Percentiles rank a stretch among this genome's conserved stretches.
These are phyloP conservation scores for Ophion slaviceki DNA, from an alignment of 2,888 invertebrate species.

Conservation along the genomic window DNA sequence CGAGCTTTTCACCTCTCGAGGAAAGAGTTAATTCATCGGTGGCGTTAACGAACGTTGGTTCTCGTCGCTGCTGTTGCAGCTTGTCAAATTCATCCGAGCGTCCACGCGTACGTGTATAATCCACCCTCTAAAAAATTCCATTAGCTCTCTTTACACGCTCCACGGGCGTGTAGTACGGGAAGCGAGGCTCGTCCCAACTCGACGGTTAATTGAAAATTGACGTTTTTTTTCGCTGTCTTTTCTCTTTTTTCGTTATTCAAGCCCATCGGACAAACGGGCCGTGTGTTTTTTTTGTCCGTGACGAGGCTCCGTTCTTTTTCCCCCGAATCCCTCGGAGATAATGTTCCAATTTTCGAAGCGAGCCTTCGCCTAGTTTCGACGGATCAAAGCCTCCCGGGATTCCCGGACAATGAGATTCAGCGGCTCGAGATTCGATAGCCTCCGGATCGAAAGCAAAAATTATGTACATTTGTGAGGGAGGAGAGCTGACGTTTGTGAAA, in stretches of 20 bases:
- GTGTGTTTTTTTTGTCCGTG: background rate
- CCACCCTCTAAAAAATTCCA: slow-evolving; percentile 83
- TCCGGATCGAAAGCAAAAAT: too few species aligned
- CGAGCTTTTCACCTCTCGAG: slow-evolving; percentile 29
- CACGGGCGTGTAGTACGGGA: slow-evolving; percentile 17
- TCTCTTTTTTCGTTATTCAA: slow-evolving; percentile 64
- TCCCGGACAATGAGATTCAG: too few species aligned
- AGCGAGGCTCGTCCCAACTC: slow-evolving; percentile 37
- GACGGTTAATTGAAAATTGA: slow-evolving; percentile 80
- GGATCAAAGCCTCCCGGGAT: too few species aligned
- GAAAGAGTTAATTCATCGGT: slow-evolving; percentile 69
- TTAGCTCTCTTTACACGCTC: slow-evolving; percentile 73
- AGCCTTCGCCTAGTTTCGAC: background rate
- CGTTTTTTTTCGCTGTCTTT: slow-evolving; percentile 69
- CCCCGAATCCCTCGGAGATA: background rate
- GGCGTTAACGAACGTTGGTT: slow-evolving; percentile 55
- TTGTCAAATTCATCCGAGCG: slow-evolving; percentile 63
- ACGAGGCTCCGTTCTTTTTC: background rate
- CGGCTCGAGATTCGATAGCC: too few species aligned
- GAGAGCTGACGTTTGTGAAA: too few species aligned
- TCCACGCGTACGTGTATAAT: slow-evolving; percentile 72
- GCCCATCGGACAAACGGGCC: slow-evolving; percentile 1
- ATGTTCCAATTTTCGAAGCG: background rate
- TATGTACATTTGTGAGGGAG: too few species aligned
- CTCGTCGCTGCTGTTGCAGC: slow-evolving; percentile 22